These are phyloP conservation scores for Eulemur coronatus DNA, from an alignment of 2,797 vertebrate genomes.

Conservation along the genomic window DNA sequence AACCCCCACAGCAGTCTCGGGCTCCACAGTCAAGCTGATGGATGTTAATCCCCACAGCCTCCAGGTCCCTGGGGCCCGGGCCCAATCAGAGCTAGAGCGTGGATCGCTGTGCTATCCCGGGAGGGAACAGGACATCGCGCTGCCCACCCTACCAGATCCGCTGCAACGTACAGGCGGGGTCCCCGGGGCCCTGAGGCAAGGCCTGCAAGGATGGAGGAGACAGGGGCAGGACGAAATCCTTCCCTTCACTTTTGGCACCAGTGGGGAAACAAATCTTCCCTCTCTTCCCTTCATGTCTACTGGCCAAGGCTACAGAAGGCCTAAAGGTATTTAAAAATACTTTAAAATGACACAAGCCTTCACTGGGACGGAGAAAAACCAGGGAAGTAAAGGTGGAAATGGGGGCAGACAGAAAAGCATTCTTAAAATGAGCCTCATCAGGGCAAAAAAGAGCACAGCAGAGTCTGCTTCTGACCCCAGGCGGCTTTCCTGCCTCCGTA, in stretches of 20 bases:
- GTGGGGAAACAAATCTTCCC: not conserved
- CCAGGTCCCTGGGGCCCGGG: not conserved
- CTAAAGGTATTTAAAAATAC: not conserved
- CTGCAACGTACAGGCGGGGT: accelerated
- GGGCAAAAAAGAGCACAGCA: not conserved
- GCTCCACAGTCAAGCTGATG: not conserved
- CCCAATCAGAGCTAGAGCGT: not conserved
- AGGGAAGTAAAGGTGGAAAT: not conserved
- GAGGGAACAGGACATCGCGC: accelerated
- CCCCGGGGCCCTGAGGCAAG: not conserved
- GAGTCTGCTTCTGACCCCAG: not conserved
- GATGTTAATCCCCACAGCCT: not conserved
- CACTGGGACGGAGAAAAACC: not conserved
- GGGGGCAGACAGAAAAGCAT: not conserved
- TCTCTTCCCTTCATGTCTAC: not conserved
- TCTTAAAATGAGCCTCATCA: not conserved
- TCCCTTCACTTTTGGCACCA: not conserved
- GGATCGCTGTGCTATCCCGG: accelerated
- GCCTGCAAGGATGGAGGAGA: not conserved
- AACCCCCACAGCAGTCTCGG: accelerated
- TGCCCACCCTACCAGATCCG: not conserved
- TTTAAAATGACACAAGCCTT: not conserved
- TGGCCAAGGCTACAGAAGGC: not conserved
- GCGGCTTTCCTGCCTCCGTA: not conserved
- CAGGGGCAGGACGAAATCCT: too few species aligned